Percentiles rank a stretch among this genome's conserved stretches.
phyloP scores from a whole-genome alignment of 2,888 invertebrate genomes.

The Cecidostiba fungosa region DNA sequence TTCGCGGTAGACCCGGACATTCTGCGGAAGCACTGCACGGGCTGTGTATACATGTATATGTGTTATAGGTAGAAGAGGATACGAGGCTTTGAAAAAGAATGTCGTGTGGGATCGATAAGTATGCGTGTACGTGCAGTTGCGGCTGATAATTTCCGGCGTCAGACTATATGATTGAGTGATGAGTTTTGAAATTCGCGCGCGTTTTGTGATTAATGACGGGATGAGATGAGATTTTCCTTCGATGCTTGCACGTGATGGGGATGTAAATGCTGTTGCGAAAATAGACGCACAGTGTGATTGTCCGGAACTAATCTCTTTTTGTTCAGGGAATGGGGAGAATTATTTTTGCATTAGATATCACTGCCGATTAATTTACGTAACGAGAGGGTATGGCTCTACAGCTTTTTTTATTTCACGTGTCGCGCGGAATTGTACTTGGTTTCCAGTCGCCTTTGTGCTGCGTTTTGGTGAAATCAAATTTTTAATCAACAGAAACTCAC shows the following conservation, averaged over 20 bases:
- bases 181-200: not conserved
- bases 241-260: not conserved
- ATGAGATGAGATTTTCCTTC: not conserved
- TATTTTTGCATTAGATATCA: not conserved
- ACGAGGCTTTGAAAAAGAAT: not conserved
- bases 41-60: not conserved
- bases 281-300: not conserved
- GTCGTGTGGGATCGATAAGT: not conserved
- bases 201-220: not conserved
- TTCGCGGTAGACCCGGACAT: slow-evolving; percentile 45
- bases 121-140: not conserved
- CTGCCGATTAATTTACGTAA: not conserved
- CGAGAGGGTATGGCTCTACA: not conserved
- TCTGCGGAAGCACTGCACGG: not conserved
- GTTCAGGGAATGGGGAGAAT: not conserved
- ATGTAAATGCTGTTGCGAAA: not conserved
- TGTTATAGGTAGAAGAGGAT: not conserved
- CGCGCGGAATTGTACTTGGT: not conserved
- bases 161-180: not conserved
- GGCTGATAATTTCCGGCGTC: not conserved
- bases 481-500: not conserved
- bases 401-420: not conserved
- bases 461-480: not conserved
- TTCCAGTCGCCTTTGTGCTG: not conserved
- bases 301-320: not conserved